phyloP scores from a whole-genome alignment of 2,797 vertebrate species.

The Acropternis orthonyx region DNA sequence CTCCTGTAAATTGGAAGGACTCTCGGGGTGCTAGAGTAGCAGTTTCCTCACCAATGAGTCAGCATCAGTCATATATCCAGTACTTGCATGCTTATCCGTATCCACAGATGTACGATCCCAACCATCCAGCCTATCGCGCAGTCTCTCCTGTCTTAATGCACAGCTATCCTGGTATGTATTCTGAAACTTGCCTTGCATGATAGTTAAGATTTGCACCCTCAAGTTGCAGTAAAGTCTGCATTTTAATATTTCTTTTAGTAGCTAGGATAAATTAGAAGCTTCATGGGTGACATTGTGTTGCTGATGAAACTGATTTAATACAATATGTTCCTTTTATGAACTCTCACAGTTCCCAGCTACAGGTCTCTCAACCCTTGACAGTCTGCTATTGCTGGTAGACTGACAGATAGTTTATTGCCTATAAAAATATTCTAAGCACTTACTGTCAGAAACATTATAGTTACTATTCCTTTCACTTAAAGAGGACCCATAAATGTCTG shows the following conservation, averaged over 20 bases:
- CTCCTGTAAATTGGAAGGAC: conserved; percentile 87
- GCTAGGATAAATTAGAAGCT: conserved; percentile 15
- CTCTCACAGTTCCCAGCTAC: conserved; percentile 54
- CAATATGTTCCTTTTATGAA: conserved; percentile 65
- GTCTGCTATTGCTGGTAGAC: conserved; percentile 61
- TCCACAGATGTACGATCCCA: conserved; percentile 92
- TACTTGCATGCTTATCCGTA: conserved; percentile 95
- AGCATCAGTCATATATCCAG: conserved; percentile 95
- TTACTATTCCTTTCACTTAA: conserved; percentile 75
- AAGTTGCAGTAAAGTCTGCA: neutral
- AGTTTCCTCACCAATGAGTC: conserved; percentile 90
- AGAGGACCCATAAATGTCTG: conserved; percentile 66
- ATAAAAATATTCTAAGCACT: conserved; percentile 75
- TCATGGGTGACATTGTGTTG: conserved; percentile 20
- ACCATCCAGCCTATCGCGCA: conserved; percentile 89
- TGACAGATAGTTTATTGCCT: conserved; percentile 74
- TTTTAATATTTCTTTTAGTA: conserved; percentile 27
- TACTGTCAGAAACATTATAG: conserved; percentile 73
- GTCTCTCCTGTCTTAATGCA: conserved; percentile 95
- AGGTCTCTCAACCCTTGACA: conserved; percentile 56
- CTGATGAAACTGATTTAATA: conserved; percentile 60
- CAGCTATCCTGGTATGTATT: conserved; percentile 94
- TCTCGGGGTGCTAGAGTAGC: conserved; percentile 86
- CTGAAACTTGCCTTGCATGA: neutral
- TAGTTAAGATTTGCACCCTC: neutral